A percentile compares a stretch with the other conserved stretches of the same genome.
phyloP scores from a whole-genome alignment of 2,113 vertebrate species.

The Pachypanchax playfairii region DNA sequence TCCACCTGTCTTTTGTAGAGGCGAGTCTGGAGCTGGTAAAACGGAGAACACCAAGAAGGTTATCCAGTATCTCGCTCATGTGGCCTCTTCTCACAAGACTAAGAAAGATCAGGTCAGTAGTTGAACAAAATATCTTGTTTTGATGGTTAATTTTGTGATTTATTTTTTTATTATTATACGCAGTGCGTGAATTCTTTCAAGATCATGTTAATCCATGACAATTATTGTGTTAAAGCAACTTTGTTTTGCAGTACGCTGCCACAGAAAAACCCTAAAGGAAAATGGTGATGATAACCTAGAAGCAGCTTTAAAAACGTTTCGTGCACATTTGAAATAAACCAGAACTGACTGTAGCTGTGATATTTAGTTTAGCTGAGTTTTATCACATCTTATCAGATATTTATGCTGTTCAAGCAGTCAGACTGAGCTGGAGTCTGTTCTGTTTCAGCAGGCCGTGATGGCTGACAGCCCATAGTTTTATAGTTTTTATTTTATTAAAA shows the following conservation, averaged over 20 bases:
- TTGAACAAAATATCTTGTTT: too few relatives aligned
- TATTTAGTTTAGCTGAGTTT: slow-evolving; percentile 10
- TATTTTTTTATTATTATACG: too few relatives aligned
- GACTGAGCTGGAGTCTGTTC: slow-evolving; percentile 9
- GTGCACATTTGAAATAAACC: too few relatives aligned
- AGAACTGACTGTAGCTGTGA: slow-evolving; percentile 1
- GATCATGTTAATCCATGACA: too few relatives aligned
- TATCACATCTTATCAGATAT: background rate
- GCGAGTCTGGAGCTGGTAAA: slow-evolving; percentile 98
- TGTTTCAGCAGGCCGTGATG: slow-evolving; percentile 22
- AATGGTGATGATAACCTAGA: too few relatives aligned
- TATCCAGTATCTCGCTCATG: slow-evolving; percentile 96
- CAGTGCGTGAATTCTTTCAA: too few relatives aligned
- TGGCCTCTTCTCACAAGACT: slow-evolving; percentile 96
- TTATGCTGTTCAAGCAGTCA: slow-evolving; percentile 18
- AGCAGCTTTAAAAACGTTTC: too few relatives aligned
- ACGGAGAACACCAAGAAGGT: slow-evolving; percentile 99
- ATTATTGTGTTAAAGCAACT: too few relatives aligned
- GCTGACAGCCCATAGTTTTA: slow-evolving; percentile 27
- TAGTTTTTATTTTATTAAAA: slow-evolving; percentile 27
- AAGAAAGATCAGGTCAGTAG: slow-evolving; percentile 96
- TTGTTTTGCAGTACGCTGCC: too few relatives aligned
- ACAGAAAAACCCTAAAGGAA: too few relatives aligned
- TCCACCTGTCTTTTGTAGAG: slow-evolving; percentile 72
- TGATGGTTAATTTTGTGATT: too few relatives aligned